Conservation (phyloP, 1,140 invertebrate genomes). For the Eurosta solidaginis region DNA sequence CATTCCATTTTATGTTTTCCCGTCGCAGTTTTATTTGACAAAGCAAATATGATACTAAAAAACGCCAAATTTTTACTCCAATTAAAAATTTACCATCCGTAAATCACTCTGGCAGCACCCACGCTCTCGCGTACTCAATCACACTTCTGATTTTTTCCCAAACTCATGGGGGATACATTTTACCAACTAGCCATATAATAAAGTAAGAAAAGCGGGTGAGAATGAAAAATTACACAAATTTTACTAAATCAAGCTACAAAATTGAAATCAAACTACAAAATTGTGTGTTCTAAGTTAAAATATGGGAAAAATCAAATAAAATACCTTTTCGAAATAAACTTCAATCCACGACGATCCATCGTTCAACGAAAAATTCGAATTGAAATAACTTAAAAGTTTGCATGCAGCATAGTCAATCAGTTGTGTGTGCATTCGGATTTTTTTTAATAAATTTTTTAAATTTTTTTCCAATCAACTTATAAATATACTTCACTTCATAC, state of each 20-base stretch:
- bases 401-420: constrained; percentile 34
- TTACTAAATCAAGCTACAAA: too few species aligned
- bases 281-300: neutral
- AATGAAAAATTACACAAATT: neutral
- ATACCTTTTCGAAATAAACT: constrained; percentile 60
- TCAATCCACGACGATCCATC: constrained; percentile 60
- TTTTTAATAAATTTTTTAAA: too few species aligned
- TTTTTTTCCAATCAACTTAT: too few species aligned
- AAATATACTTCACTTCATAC: constrained; percentile 12
- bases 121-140: neutral
- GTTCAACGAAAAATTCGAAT: constrained; percentile 58
- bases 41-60: too few species aligned
- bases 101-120: constrained; percentile 1
- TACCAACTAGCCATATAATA: neutral
- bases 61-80: too few species aligned
- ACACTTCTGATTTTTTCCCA: neutral
- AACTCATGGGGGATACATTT: neutral
- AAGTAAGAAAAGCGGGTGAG: neutral
- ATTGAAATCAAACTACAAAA: neutral
- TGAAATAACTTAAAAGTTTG: constrained; percentile 57
- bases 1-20: too few species aligned
- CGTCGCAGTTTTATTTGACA: too few species aligned
- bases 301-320: constrained; percentile 36
- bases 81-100: too few species aligned
- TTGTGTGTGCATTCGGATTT: constrained; percentile 1